Conservation (phyloP, 2,888 invertebrate species). For the Hoplodrina ambigua region DNA sequence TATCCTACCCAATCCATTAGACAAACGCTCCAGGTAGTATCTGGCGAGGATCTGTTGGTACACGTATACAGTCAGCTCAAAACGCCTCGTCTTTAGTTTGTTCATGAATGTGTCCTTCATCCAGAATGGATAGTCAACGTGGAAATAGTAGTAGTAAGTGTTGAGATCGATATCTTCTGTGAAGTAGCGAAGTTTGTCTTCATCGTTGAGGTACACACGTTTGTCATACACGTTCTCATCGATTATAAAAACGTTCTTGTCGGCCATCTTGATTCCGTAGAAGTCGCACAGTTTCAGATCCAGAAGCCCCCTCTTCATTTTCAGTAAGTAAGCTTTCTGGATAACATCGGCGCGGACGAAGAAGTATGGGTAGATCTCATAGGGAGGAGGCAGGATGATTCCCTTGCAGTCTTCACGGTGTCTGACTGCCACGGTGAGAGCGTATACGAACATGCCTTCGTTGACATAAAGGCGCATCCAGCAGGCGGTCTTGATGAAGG, state of each 20-base stretch:
- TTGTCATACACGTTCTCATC: constrained; percentile 92
- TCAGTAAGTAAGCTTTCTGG: constrained; percentile 88
- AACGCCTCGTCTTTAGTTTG: constrained; percentile 81
- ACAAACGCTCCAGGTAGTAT: constrained; percentile 89
- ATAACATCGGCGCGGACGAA: constrained; percentile 93
- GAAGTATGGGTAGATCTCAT: constrained; percentile 92
- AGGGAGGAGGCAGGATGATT: constrained; percentile 89
- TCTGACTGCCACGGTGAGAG: constrained; percentile 87
- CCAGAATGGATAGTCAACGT: constrained; percentile 92
- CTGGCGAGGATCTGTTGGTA: constrained; percentile 93
- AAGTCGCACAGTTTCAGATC: constrained; percentile 88
- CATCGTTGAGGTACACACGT: constrained; percentile 87
- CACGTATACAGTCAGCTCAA: constrained; percentile 90
- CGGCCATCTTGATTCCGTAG: constrained; percentile 87
- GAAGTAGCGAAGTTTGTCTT: constrained; percentile 91
- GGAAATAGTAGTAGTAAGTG: constrained; percentile 91
- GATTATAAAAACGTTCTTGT: constrained; percentile 90
- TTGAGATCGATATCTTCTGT: constrained; percentile 92
- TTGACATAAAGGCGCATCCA: constrained; percentile 89
- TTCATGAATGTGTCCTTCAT: constrained; percentile 86
- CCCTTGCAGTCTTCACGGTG: constrained; percentile 88
- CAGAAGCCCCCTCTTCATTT: constrained; percentile 86
- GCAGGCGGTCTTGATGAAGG: constrained; percentile 87
- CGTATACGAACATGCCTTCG: constrained; percentile 91
- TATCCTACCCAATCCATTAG: constrained; percentile 86